Base-by-base conservation (phyloP, 2,113 vertebrate species). In the Mustelus asterias region DNA sequence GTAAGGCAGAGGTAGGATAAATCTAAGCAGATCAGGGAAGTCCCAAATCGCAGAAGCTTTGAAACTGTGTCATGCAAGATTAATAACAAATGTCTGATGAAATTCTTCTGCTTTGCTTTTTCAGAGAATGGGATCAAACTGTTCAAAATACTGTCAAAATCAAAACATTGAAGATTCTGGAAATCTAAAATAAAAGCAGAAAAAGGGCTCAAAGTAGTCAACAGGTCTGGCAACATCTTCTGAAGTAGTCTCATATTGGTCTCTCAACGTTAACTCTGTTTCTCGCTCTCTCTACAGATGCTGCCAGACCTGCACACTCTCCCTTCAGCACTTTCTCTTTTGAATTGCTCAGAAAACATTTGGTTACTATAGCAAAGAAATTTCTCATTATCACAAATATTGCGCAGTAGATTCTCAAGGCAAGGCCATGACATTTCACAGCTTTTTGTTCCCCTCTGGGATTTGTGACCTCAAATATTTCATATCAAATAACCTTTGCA, bases 1-100 rank as follows among this genome's bases (percentile, higher is more conserved):
- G 33, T n/a, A 20, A 67, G 67, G 89, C 33, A 65, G 33, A 65
- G 33, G 16, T 60, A 93, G 89, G 89, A 65, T 93, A 65, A 90
- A 93, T 65, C 60, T 93, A 65, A 93, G 5, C 60, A 93, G 89
- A 93, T 78, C 44, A 78, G 69, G 95, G 70, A 95, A 78, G 58
- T 95, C 70, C 95, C 69, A 48, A 78, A 78, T 24, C n/a, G 95
- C 95, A 22, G 69, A 37, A 78, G 95, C 69, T 95, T 78, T 95
- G 41, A 83, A 83, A 95, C 16, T 95, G 14, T 44, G 41, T 76
- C 44, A 54, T 54, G 44, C 44, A 80, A 92, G n/a, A n/a, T 92
- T 92, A 92, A 92, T 18, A 83, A 41, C 78, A 83, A 3, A 58
- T 65, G 16, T 37, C 89, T 63, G 89, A 33, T 63, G 58, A 33